Evolutionary conservation across 2,113 vertebrate genomes (phyloP).

Genomic region (Clupea harengus): DNA sequence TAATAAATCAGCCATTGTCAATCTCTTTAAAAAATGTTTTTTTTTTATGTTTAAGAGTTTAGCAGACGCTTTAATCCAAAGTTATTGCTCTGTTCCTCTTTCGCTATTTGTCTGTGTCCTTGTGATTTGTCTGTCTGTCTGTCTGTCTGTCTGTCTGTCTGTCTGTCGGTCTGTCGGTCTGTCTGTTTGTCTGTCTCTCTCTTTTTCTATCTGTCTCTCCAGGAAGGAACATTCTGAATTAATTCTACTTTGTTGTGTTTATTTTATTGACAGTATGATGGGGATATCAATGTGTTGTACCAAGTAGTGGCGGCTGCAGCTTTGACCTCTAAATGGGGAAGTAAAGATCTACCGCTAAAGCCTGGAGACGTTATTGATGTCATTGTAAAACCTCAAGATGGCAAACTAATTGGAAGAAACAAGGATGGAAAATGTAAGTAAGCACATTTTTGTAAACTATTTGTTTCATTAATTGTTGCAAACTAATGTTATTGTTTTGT

Average conservation of each 20-base stretch:
- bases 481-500: not conserved
- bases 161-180: too few species aligned
- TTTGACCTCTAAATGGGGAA: constrained; percentile 64
- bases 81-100: too few species aligned
- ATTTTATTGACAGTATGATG: constrained; percentile 68
- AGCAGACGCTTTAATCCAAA: too few species aligned
- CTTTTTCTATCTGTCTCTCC: not conserved
- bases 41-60: too few species aligned
- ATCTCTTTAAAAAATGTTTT: too few species aligned
- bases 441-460: not conserved
- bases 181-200: not conserved
- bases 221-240: not conserved
- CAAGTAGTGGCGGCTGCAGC: constrained; percentile 56
- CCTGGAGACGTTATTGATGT: constrained; percentile 74
- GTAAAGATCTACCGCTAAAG: constrained; percentile 72
- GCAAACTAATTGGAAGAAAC: constrained; percentile 77
- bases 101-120: too few species aligned
- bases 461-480: not conserved
- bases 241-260: constrained; percentile 3
- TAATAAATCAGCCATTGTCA: not conserved
- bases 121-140: not conserved
- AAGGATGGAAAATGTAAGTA: constrained; percentile 81
- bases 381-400: constrained; percentile 69
- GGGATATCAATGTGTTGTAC: constrained; percentile 76
- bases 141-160: too few species aligned